phyloP scores from a whole-genome alignment of 2,888 invertebrate genomes.

The Gastracanthus pulcherrimus region DNA sequence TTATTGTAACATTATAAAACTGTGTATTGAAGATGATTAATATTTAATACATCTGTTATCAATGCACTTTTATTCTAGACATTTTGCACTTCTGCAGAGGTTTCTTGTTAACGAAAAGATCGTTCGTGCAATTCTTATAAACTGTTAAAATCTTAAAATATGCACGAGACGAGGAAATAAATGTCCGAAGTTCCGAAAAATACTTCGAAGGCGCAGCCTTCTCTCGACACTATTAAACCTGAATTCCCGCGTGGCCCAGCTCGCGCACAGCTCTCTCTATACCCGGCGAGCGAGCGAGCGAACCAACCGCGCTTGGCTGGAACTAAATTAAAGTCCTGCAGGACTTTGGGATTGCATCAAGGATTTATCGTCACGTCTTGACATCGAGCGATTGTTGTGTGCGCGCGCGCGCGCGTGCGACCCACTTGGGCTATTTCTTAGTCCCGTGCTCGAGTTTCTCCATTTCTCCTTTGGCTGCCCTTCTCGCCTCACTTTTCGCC shows the following conservation, averaged over 20 bases:
- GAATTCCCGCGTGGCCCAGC: background rate
- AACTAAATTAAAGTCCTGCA: conserved; percentile 45
- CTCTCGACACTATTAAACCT: conserved; percentile 2
- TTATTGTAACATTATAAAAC: too few relatives aligned
- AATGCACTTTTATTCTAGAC: too few relatives aligned
- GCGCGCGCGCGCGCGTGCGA: background rate
- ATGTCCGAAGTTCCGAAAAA: background rate
- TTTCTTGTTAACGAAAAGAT: too few relatives aligned
- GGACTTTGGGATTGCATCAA: conserved; percentile 43
- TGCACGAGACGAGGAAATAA: background rate
- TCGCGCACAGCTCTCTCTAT: background rate
- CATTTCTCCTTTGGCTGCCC: background rate
- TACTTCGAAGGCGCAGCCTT: background rate
- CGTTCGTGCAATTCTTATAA: background rate
- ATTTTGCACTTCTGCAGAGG: too few relatives aligned
- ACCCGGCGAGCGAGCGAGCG: background rate
- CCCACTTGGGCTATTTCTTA: background rate
- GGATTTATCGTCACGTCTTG: conserved; percentile 49
- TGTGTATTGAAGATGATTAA: too few relatives aligned
- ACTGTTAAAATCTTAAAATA: background rate
- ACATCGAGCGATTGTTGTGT: conserved; percentile 23
- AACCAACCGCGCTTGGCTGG: background rate
- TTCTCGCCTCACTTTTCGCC: background rate
- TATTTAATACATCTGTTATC: too few relatives aligned
- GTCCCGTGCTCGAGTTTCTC: background rate